Percentiles rank a stretch among this genome's conserved stretches.
Conservation (phyloP, 2,113 vertebrate species). For the Sceloporus tristichus region DNA sequence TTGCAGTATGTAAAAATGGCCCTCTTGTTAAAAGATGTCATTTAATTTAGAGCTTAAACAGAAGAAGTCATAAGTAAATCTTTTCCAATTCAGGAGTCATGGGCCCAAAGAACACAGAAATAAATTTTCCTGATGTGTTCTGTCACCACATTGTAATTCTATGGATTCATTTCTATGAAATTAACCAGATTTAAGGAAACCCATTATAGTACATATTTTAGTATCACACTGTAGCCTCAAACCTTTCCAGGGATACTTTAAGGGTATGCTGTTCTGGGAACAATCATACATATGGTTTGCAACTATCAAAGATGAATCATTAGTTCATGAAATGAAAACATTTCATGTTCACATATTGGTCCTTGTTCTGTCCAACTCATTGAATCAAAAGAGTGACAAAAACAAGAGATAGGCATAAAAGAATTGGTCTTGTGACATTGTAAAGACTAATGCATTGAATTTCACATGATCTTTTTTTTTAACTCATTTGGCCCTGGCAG, state of each 20-base stretch:
- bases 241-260: slow-evolving; percentile 52
- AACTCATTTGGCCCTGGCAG: too few species aligned
- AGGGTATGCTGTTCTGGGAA: neutral
- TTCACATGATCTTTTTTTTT: too few species aligned
- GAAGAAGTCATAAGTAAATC: slow-evolving; percentile 77
- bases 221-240: slow-evolving; percentile 61
- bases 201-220: slow-evolving; percentile 41
- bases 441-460: neutral
- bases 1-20: slow-evolving; percentile 71
- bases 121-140: slow-evolving; percentile 82
- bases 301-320: slow-evolving; percentile 63
- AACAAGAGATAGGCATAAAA: neutral
- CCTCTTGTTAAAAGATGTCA: slow-evolving; percentile 77
- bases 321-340: slow-evolving; percentile 61
- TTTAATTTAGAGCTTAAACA: slow-evolving; percentile 77
- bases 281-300: slow-evolving; percentile 19
- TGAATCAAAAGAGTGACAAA: slow-evolving; percentile 3
- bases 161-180: slow-evolving; percentile 77
- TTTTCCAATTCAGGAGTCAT: slow-evolving; percentile 81
- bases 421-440: neutral
- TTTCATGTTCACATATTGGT: slow-evolving; percentile 58
- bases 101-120: slow-evolving; percentile 72
- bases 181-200: slow-evolving; percentile 75
- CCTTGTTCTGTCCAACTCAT: slow-evolving; percentile 31
- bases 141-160: slow-evolving; percentile 79